Percentiles rank a stretch among this genome's conserved stretches.
Evolutionary conservation across 2,888 invertebrate species (phyloP).

Genomic region (Auanema freiburgensis): DNA sequence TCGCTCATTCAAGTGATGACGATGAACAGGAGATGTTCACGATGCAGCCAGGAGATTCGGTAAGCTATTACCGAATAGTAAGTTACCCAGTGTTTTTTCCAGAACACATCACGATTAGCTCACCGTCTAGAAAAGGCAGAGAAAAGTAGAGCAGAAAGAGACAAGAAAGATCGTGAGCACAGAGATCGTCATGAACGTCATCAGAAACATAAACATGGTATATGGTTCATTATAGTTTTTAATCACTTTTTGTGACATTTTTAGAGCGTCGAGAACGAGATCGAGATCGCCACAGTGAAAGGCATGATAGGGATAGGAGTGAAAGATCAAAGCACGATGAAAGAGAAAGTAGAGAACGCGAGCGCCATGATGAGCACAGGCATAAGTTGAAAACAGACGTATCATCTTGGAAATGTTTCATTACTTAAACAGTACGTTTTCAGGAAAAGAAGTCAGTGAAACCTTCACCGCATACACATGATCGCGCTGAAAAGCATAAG

Average conservation of each 20-base stretch:
- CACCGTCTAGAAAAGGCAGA: background rate
- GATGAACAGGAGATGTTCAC: slow-evolving; percentile 45
- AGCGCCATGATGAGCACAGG: background rate
- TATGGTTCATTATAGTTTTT: no score
- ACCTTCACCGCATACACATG: no score
- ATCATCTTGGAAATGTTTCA: slow-evolving; percentile 3
- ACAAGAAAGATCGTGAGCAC: slow-evolving; percentile 3
- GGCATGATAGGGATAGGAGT: background rate
- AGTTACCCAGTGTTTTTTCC: background rate
- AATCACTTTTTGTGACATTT: no score
- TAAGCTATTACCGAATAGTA: no score
- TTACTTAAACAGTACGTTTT: no score
- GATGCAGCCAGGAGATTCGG: slow-evolving; percentile 44
- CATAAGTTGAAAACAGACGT: slow-evolving; percentile 4
- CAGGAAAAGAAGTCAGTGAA: no score
- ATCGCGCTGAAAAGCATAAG: background rate
- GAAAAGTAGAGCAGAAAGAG: slow-evolving; percentile 6
- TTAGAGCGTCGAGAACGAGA: no score
- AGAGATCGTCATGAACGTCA: no score
- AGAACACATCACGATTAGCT: background rate
- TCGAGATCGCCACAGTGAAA: no score
- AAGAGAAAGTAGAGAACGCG: slow-evolving; percentile 12
- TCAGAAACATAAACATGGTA: no score
- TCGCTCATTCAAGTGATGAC: no score
- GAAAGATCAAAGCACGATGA: slow-evolving; percentile 3